These are phyloP conservation scores for Siniperca scherzeri DNA, from an alignment of 2,797 vertebrate genomes.

Conservation along the genomic window DNA sequence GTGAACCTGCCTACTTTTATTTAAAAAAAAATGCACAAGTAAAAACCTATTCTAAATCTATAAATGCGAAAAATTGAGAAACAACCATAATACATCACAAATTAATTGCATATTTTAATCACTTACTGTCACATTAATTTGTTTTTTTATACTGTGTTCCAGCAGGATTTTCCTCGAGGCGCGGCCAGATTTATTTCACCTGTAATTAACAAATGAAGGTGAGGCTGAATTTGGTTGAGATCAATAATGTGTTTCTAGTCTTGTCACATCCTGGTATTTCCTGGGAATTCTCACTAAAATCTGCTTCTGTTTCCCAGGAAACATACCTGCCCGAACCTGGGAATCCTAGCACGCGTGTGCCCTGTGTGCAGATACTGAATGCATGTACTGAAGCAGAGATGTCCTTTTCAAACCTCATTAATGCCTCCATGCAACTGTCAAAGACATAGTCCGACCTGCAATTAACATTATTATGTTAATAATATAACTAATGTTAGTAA, in stretches of 20 bases:
- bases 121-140: background rate
- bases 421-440: background rate
- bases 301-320: background rate
- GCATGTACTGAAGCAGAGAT: background rate
- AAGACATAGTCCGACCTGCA: background rate
- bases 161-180: background rate
- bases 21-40: background rate
- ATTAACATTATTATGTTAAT: background rate
- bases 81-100: background rate
- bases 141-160: background rate
- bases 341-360: background rate
- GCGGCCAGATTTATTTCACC: slow-evolving; percentile 10
- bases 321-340: background rate
- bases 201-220: slow-evolving; percentile 37
- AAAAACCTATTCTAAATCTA: background rate
- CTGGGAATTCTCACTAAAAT: background rate
- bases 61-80: background rate
- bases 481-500: background rate
- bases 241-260: background rate
- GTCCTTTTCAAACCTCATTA: background rate
- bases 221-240: background rate
- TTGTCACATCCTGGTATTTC: background rate
- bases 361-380: background rate
- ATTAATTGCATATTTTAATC: background rate
- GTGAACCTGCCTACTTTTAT: no score